These are phyloP conservation scores for Apantesis nais DNA, from an alignment of 2,888 invertebrate species.

Conservation along the genomic window DNA sequence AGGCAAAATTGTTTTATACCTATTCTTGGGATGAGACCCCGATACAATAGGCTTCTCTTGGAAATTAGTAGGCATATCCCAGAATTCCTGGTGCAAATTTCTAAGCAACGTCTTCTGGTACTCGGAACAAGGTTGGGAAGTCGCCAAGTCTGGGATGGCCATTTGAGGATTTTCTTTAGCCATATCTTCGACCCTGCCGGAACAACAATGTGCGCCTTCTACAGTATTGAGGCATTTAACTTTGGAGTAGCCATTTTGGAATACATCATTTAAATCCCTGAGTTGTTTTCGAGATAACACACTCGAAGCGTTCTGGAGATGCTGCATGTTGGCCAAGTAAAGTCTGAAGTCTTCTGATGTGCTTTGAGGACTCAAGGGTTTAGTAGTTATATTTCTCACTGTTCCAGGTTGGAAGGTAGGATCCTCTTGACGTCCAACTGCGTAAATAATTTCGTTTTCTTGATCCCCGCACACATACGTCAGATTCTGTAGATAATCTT, in stretches of 20 bases:
- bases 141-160: conserved; percentile 67
- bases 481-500: conserved; percentile 70
- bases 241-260: conserved; percentile 84
- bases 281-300: conserved; percentile 87
- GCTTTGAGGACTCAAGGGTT: conserved; percentile 88
- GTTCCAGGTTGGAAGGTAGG: conserved; percentile 66
- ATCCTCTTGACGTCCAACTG: conserved; percentile 77
- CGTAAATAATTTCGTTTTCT: conserved; percentile 82
- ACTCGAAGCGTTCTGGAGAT: conserved; percentile 89
- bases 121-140: conserved; percentile 83
- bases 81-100: conserved; percentile 93
- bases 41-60: conserved; percentile 96
- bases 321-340: conserved; percentile 90
- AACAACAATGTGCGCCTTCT: conserved; percentile 71
- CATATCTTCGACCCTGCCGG: conserved; percentile 65
- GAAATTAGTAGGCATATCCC: conserved; percentile 96
- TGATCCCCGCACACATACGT: conserved; percentile 81
- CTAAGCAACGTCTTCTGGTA: conserved; percentile 87
- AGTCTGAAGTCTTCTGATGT: conserved; percentile 89
- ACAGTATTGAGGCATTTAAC: conserved; percentile 67
- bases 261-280: conserved; percentile 84
- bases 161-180: conserved; percentile 71
- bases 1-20: conserved; percentile 95
- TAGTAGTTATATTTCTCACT: conserved; percentile 86
- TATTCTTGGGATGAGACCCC: conserved; percentile 95